Conservation (phyloP, 2,797 vertebrate genomes). For the Lagorchestes hirsutus region DNA sequence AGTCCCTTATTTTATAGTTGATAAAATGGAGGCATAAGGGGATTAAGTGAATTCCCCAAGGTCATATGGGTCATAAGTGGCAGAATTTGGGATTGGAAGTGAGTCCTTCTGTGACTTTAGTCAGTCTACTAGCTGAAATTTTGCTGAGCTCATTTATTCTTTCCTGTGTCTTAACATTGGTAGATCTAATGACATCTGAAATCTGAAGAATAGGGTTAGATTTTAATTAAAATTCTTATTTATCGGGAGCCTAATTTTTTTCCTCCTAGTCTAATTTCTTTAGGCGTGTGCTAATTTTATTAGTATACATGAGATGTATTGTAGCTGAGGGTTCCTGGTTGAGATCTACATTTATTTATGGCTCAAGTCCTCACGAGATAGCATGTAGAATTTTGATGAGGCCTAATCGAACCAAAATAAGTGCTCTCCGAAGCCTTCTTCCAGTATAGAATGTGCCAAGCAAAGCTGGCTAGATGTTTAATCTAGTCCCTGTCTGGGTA, state of each 20-base stretch:
- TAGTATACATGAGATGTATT: no score
- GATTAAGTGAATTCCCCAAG: not conserved
- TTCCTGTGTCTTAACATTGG: constrained; percentile 30
- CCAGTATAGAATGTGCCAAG: constrained; percentile 16
- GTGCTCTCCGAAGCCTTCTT: not conserved
- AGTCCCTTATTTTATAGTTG: not conserved
- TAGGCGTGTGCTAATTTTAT: constrained; percentile 33
- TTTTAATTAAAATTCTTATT: constrained; percentile 67
- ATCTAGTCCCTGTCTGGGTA: constrained; percentile 37
- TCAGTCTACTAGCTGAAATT: constrained; percentile 42
- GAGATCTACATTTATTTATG: constrained; percentile 35
- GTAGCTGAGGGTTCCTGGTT: constrained; percentile 41
- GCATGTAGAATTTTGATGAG: constrained; percentile 51
- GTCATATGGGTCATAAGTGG: not conserved
- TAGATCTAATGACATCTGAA: constrained; percentile 37
- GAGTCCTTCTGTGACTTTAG: not conserved
- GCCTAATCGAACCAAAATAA: constrained; percentile 51
- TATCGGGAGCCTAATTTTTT: constrained; percentile 20
- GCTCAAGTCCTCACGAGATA: constrained; percentile 4
- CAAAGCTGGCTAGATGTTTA: constrained; percentile 50
- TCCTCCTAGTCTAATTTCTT: constrained; percentile 54
- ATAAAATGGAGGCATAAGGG: not conserved
- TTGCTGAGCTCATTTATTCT: constrained; percentile 26
- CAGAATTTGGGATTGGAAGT: not conserved
- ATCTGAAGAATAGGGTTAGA: constrained; percentile 53